Percentiles rank a stretch among this genome's conserved stretches.
These are phyloP conservation scores for Amphiprion ocellaris DNA, from an alignment of 2,113 vertebrate species.

Conservation along the genomic window DNA sequence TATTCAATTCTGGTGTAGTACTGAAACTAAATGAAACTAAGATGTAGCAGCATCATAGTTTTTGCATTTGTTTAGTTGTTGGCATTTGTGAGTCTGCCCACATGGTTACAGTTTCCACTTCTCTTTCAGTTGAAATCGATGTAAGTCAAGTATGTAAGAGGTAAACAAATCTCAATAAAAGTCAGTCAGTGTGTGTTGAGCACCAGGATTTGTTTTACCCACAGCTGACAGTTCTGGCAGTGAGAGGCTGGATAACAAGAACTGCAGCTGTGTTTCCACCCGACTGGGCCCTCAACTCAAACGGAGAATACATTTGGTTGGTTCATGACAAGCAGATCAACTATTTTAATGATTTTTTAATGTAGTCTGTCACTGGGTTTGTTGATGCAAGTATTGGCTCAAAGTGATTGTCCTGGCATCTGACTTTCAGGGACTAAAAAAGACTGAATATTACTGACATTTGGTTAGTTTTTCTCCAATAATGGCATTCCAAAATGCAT, in stretches of 20 bases:
- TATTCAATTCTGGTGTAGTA: not conserved
- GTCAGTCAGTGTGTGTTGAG: conserved; percentile 35
- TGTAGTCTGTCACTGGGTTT: conserved; percentile 50
- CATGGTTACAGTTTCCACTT: conserved; percentile 52
- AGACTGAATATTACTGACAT: conserved; percentile 7
- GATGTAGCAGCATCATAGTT: not conserved
- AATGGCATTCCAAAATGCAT: conserved; percentile 22
- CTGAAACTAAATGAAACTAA: too few species aligned
- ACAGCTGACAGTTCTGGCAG: conserved; percentile 62
- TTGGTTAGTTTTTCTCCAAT: conserved; percentile 34
- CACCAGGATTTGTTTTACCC: conserved; percentile 54
- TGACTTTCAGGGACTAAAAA: conserved; percentile 32
- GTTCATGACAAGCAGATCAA: conserved; percentile 44
- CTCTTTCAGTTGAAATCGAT: conserved; percentile 37
- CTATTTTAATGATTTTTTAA: conserved; percentile 54
- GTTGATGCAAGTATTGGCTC: conserved; percentile 53
- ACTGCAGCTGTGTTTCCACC: conserved; percentile 74
- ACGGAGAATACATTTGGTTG: conserved; percentile 19
- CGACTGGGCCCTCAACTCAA: conserved; percentile 7
- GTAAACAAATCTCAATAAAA: conserved; percentile 64
- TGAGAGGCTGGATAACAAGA: conserved; percentile 38
- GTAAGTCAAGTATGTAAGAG: conserved; percentile 48
- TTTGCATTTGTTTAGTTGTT: not conserved
- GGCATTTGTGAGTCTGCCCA: not conserved
- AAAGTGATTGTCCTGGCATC: conserved; percentile 36